A percentile compares a stretch with the other conserved stretches of the same genome.
Conservation (phyloP, 2,113 vertebrate genomes). For the Capreolus pygargus region DNA sequence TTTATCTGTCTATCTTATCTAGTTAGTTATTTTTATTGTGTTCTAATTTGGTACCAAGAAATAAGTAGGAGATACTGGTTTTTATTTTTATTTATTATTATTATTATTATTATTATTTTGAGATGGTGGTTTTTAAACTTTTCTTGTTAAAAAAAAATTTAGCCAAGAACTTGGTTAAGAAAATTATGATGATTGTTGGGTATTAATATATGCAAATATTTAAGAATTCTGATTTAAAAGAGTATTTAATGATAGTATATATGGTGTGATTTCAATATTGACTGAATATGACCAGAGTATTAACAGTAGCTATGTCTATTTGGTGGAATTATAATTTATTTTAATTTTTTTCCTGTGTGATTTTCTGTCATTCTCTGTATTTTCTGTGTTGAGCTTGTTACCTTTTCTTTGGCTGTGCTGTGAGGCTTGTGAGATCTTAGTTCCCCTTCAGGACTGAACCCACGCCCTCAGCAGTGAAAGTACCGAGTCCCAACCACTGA, state of each 20-base stretch:
- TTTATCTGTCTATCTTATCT: neutral
- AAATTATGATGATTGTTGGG: neutral
- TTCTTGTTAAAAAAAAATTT: neutral
- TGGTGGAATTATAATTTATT: slow-evolving; percentile 9
- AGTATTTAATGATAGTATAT: slow-evolving; percentile 11
- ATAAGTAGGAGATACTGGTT: neutral
- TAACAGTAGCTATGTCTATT: neutral
- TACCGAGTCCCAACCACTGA: neutral
- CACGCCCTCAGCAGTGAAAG: neutral
- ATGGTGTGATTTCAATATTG: neutral
- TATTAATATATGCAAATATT: neutral
- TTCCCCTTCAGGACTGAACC: neutral
- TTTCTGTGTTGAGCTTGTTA: neutral
- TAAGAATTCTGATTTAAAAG: slow-evolving; percentile 1
- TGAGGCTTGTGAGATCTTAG: neutral
- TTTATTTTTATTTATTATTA: neutral
- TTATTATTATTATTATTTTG: neutral
- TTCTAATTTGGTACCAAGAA: slow-evolving; percentile 22
- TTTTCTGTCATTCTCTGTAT: neutral
- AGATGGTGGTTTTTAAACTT: neutral
- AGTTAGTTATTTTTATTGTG: neutral
- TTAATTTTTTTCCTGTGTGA: neutral
- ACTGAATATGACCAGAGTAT: neutral
- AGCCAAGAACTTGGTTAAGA: slow-evolving; percentile 12
- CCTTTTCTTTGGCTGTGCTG: neutral